These are phyloP conservation scores for Ectobius pallidus DNA, from an alignment of 2,888 invertebrate genomes.

Conservation along the genomic window DNA sequence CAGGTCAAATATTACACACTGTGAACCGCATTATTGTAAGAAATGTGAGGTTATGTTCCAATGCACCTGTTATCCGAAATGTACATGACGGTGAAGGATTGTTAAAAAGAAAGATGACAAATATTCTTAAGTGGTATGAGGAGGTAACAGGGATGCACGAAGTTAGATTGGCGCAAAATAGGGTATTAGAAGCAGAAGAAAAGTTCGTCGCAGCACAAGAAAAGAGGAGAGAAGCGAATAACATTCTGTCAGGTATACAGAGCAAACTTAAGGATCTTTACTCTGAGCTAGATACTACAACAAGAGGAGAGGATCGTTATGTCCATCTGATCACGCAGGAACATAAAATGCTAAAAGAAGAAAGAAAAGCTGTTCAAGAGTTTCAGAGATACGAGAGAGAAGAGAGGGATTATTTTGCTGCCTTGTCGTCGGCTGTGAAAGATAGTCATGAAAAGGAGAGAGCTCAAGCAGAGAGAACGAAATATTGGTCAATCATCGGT, in stretches of 20 bases:
- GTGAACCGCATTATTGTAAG: no score
- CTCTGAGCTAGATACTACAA: constrained; percentile 75
- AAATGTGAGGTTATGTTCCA: not conserved
- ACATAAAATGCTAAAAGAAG: constrained; percentile 60
- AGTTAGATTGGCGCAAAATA: constrained; percentile 74
- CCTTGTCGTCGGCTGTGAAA: constrained; percentile 75
- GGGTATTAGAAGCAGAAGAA: constrained; percentile 73
- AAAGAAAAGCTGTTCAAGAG: constrained; percentile 58
- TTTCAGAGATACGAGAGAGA: constrained; percentile 71
- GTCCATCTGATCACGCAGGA: constrained; percentile 74
- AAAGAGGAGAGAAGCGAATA: constrained; percentile 65
- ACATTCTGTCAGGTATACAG: constrained; percentile 65
- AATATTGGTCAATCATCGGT: constrained; percentile 82
- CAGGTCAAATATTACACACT: no score
- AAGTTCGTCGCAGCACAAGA: constrained; percentile 70
- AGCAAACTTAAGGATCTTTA: constrained; percentile 72
- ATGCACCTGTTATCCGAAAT: not conserved
- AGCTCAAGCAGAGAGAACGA: constrained; percentile 80
- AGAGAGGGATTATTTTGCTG: constrained; percentile 77
- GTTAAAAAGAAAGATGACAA: constrained; percentile 55
- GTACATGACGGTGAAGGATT: constrained; percentile 39
- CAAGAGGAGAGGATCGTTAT: constrained; percentile 78
- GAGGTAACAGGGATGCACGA: constrained; percentile 78
- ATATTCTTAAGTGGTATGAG: constrained; percentile 68
- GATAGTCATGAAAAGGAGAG: constrained; percentile 84